Evolutionary conservation across 2,888 invertebrate genomes (phyloP), one percentile per base, ranked within the genome.

Genomic region (Dermolepida albohirtum): DNA sequence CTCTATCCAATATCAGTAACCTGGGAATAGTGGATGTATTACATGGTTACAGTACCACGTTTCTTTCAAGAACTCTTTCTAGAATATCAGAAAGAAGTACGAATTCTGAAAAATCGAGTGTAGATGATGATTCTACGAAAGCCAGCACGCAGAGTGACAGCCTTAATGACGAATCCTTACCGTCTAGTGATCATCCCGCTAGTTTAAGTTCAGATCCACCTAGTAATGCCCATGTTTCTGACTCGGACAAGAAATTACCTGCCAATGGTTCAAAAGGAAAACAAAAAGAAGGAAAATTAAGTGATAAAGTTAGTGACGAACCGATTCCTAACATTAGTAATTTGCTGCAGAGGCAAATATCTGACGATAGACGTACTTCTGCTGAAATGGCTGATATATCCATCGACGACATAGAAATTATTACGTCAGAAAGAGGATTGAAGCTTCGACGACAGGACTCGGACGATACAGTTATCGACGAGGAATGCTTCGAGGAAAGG

Each of bases 1-100:
- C 85, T 51, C 82, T 86, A 73, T 87, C 34, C 0, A 62, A 62
- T 49, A 47, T 62, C 5, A 47, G 59, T 7, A 59, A 14, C 14
- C 11, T 62, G 81, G 82, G 7, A 76, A 85, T 27, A 87, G 86
- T 89, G 0, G 92, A 92, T 78, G 89, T 92, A 51, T 86, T 92
- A 55, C 87, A 88, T 52, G 72, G 90, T 7, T 92, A 92, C 76
- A 91, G 90, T 6, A 88, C 90, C 68, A 90, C 90, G 50, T 94
- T 92, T 82, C 79, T 91, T 17, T 90, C 90, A 0, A 87, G 95
- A 49, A 95, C 95, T 0, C 85, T 95, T 29, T 94, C 94, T 0
- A 86, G 95, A 71, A 95, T 95, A 78, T 95, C 94, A 0, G 95
- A 95, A 83, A 87, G 94, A 49, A 95, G 94, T 73, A 95, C 95